Base-by-base conservation (phyloP, 2,797 vertebrate species). In the Oophaga sylvatica region DNA sequence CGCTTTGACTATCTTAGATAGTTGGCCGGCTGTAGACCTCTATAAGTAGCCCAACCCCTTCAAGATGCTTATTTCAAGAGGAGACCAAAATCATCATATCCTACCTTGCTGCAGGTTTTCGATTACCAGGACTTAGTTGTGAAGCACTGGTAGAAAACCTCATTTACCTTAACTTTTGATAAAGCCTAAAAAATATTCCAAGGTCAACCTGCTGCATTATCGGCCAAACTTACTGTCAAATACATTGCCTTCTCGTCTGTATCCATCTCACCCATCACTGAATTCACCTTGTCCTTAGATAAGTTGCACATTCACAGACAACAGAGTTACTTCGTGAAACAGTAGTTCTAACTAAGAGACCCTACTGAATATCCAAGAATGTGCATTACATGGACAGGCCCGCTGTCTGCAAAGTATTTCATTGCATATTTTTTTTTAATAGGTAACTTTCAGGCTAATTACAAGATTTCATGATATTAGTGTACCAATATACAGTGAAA, bases 401-500 rank as follows among this genome's bases (percentile, higher is more conserved):
- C 60, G 85, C 79, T 81, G 67, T 26, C 68, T 75, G 71, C 59
- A 81, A 29, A 59, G 19, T 20, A 65, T 56, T 71, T 75, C 17
- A 59, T 57, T 60, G 85, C 57, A 70, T 45, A 3, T n/a, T 75
- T 86, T 41, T 41, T 63, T 60, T 81, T 62, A 59, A 76, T 84
- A 75, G 70, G 60, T 65, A 31, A 65, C 31, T 22, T 87, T 65
- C 82, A 87, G 68, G 41, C 31, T 59, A 87, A 53, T 80, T 57
- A 75, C 81, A 83, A 67, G 65, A 80, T 65, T 73, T 62, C 29
- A 53, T 81, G n/a, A 31, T 29, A 75, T 26, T 81, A 62, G 73
- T 56, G 71, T 77, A 8, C 59, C 41, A n/a, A 63, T 68, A 67
- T 17, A 48, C 41, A 48, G 35, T 53, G 57, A 26, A 56, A 53